phyloP scores from a whole-genome alignment of 2,888 invertebrate species.

The Epinotia nisella region DNA sequence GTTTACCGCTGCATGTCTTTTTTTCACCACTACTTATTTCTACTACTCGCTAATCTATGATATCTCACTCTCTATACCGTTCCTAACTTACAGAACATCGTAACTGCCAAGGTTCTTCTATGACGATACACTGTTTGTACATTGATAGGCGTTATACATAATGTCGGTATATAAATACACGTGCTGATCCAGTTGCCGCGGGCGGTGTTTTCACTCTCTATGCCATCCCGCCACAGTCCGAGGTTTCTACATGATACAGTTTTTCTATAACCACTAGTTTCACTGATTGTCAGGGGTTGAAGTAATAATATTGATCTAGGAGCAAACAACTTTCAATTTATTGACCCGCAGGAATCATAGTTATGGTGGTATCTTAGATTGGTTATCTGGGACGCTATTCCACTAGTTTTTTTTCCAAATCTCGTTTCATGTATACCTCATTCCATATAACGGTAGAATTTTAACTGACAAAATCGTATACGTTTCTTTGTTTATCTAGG shows the following conservation, averaged over 20 bases:
- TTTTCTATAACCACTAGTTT: constrained; percentile 74
- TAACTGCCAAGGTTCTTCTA: neutral
- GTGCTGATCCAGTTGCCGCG: constrained; percentile 59
- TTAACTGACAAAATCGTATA: too few relatives aligned
- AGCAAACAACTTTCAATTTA: neutral
- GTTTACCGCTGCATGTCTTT: neutral
- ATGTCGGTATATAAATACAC: constrained; percentile 52
- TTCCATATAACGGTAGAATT: too few relatives aligned
- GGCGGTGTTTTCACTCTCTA: constrained; percentile 77
- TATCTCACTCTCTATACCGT: neutral
- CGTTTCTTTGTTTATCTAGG: too few relatives aligned
- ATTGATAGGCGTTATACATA: constrained; percentile 5
- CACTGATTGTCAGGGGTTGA: constrained; percentile 59
- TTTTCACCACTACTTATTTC: neutral
- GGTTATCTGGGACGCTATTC: neutral
- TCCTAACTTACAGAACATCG: neutral
- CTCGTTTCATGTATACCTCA: too few relatives aligned
- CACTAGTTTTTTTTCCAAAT: neutral
- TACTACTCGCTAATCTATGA: neutral
- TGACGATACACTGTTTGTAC: neutral
- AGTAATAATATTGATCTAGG: constrained; percentile 14
- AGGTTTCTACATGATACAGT: constrained; percentile 74
- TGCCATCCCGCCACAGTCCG: constrained; percentile 66
- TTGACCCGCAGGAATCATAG: neutral
- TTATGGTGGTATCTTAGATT: neutral